phyloP scores from a whole-genome alignment of 1,140 invertebrate genomes.

The Nasonia vitripennis region DNA sequence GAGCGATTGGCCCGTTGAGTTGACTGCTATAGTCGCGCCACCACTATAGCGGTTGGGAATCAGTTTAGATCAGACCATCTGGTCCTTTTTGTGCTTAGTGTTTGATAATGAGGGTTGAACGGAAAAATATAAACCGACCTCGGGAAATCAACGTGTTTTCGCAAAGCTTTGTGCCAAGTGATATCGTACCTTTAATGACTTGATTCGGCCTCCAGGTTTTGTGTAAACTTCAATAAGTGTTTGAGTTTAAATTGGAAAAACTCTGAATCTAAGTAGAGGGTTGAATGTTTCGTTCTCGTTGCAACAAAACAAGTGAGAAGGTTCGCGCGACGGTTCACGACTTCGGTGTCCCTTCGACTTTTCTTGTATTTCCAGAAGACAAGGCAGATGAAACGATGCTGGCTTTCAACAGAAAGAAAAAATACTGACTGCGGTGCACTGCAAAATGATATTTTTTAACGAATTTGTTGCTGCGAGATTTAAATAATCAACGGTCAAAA shows the following conservation, averaged over 20 bases:
- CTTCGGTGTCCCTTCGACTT: neutral
- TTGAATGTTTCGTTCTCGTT: too few relatives aligned
- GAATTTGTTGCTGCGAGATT: conserved; percentile 30
- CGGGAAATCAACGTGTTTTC: neutral
- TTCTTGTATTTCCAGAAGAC: neutral
- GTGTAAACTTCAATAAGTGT: too few relatives aligned
- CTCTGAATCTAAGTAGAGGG: too few relatives aligned
- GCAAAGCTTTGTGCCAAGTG: neutral
- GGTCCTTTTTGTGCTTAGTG: neutral
- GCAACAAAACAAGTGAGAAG: too few relatives aligned
- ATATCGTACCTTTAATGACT: too few relatives aligned
- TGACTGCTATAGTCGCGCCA: too few relatives aligned
- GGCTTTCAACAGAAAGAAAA: neutral
- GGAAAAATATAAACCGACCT: neutral
- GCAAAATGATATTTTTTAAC: neutral
- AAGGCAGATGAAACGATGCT: neutral
- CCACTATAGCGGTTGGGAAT: too few relatives aligned
- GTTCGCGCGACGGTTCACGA: neutral
- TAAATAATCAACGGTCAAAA: conserved; percentile 33
- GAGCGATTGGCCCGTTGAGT: too few relatives aligned
- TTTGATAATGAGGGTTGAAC: neutral
- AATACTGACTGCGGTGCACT: neutral
- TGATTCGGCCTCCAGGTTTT: too few relatives aligned
- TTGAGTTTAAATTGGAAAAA: too few relatives aligned
- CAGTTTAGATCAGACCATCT: too few relatives aligned